These are phyloP conservation scores for Boloria selene DNA, from an alignment of 2,888 invertebrate genomes.

Conservation along the genomic window DNA sequence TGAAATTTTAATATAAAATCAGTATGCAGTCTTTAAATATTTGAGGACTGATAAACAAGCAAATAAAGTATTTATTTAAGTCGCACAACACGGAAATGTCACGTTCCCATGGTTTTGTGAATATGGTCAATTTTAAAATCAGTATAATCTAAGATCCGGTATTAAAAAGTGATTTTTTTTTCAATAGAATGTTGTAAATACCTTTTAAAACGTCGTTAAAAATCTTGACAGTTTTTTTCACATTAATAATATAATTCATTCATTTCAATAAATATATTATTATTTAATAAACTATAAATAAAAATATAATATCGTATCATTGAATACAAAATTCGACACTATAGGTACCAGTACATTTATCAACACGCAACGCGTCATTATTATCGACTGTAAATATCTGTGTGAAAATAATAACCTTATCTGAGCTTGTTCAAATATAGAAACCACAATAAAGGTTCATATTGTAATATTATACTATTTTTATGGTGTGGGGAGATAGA, in stretches of 20 bases:
- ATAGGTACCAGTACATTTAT: not conserved
- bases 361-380: not conserved
- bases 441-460: not conserved
- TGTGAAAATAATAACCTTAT: conserved; percentile 18
- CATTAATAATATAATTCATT: not conserved
- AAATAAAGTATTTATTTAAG: conserved; percentile 11
- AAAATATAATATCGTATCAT: not conserved
- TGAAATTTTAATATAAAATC: conserved; percentile 1
- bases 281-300: not conserved
- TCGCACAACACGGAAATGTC: conserved; percentile 4
- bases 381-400: conserved; percentile 1
- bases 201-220: no score
- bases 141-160: not conserved
- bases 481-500: conserved; percentile 6
- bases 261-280: not conserved
- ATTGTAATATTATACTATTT: not conserved
- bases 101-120: conserved; percentile 7
- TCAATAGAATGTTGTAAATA: no score
- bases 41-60: conserved; percentile 3
- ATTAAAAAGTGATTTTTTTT: not conserved
- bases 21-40: not conserved
- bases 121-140: conserved; percentile 3
- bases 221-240: no score
- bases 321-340: not conserved
- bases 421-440: conserved; percentile 8